phyloP scores from a whole-genome alignment of 2,113 vertebrate species.

The Tursiops truncatus region DNA sequence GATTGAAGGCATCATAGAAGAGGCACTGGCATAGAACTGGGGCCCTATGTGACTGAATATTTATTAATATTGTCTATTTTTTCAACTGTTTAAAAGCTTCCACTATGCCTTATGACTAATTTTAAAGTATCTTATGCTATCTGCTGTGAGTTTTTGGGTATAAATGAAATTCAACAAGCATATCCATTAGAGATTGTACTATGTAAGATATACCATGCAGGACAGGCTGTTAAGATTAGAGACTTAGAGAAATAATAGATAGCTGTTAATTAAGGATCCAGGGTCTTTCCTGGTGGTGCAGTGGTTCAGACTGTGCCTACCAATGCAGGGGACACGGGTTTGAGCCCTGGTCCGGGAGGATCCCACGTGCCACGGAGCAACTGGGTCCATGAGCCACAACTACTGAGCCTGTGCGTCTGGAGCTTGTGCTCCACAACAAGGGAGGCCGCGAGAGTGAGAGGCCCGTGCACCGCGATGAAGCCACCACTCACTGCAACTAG shows the following conservation, averaged over 20 bases:
- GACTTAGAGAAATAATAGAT: conserved; percentile 60
- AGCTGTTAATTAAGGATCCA: conserved; percentile 69
- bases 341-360: too few relatives aligned
- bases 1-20: neutral
- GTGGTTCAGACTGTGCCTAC: too few relatives aligned
- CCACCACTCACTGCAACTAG: too few relatives aligned
- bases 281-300: too few relatives aligned
- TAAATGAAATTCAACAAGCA: conserved; percentile 16
- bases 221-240: neutral
- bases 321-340: too few relatives aligned
- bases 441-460: too few relatives aligned
- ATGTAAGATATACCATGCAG: neutral
- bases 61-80: neutral
- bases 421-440: too few relatives aligned
- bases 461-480: accelerated
- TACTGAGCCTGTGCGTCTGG: too few relatives aligned
- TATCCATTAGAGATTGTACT: neutral
- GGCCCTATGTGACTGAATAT: neutral
- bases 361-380: too few relatives aligned
- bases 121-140: conserved; percentile 10
- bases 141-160: conserved; percentile 30
- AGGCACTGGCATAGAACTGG: neutral
- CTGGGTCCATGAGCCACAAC: too few relatives aligned
- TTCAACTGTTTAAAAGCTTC: conserved; percentile 13
- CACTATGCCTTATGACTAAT: neutral